Evolutionary conservation across 2,888 invertebrate genomes (phyloP).

Genomic region (Cheilosia impressa): DNA sequence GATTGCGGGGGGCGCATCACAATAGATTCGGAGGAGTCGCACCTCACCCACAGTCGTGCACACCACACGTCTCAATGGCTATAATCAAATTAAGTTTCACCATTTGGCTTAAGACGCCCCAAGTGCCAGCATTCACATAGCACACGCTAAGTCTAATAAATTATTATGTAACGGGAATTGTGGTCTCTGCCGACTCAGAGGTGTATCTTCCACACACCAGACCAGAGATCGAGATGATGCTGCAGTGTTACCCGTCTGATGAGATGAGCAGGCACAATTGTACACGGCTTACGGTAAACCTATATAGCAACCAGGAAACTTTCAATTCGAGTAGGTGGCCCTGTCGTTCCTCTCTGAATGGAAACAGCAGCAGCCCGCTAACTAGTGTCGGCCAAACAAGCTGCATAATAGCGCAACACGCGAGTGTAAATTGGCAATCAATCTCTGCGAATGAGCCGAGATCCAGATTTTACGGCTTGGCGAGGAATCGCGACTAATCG

Average conservation of each 20-base stretch:
- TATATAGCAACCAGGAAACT: constrained; percentile 50
- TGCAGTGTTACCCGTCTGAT: background rate
- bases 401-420: constrained; percentile 39
- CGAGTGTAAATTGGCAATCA: constrained; percentile 72
- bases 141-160: constrained; percentile 59
- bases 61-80: constrained; percentile 30
- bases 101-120: constrained; percentile 50
- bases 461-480: constrained; percentile 48
- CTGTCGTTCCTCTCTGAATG: constrained; percentile 33
- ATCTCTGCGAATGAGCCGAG: constrained; percentile 40
- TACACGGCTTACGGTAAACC: background rate
- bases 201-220: constrained; percentile 16
- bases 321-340: constrained; percentile 60
- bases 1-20: constrained; percentile 20
- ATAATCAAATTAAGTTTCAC: constrained; percentile 73
- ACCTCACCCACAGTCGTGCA: constrained; percentile 52
- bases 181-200: constrained; percentile 25
- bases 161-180: constrained; percentile 73
- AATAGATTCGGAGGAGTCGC: constrained; percentile 14
- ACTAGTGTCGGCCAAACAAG: constrained; percentile 35
- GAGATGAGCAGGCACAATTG: constrained; percentile 28
- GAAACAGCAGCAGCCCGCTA: constrained; percentile 39
- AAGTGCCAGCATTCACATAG: constrained; percentile 47
- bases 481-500: background rate
- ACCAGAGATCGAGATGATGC: background rate